Base-by-base conservation (phyloP, 2,888 invertebrate species). In the Tetrapedia diversipes region DNA sequence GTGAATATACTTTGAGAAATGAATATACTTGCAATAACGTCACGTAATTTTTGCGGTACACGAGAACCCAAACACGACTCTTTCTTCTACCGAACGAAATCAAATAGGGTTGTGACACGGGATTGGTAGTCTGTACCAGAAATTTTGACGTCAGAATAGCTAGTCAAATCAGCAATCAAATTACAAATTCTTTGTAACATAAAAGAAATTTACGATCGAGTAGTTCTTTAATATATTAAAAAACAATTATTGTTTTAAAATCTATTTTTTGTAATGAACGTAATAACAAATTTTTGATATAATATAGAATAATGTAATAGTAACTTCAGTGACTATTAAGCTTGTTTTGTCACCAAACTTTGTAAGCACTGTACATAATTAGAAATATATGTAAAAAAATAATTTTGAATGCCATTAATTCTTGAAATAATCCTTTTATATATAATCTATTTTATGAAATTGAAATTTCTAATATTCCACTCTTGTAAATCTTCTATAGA, bases 81-180 rank as follows among this genome's bases (percentile, higher is more conserved):
- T 84, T 82, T 83, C 79, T 82, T 79, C 79, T 80, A 81, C 73
- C 84, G 83, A 82, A 82, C 82, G 85, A 88, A 89, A 89, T 89
- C 88, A 89, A 89, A 89, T 86, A 83, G 82, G 80, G 83, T 85
- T 84, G 83, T 71, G 63, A 63, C 54, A 80, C 74, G 82, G 80
- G 85, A 88, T 88, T 88, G 88, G 88, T 79, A 65, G 74, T n/a
- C 75, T 34, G 56, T 19, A 39, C 64, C 39, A 64, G 59, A 39
- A 60, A 70, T 67, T 67, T 24, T 82, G 80, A 81, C 81, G 81
- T 82, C 84, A 83, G 64, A 16, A 29, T 1, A 39, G 29, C 77
- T 85, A 82, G 86, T 87, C 87, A 87, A 83, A 56, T 39, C 49
- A 78, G 43, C 53, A 11, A 27, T 59, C 73, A 49, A 59, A 78